A percentile compares a stretch with the other conserved stretches of the same genome.
Evolutionary conservation across 2,113 vertebrate species (phyloP).

Genomic region (Desmodus rotundus): DNA sequence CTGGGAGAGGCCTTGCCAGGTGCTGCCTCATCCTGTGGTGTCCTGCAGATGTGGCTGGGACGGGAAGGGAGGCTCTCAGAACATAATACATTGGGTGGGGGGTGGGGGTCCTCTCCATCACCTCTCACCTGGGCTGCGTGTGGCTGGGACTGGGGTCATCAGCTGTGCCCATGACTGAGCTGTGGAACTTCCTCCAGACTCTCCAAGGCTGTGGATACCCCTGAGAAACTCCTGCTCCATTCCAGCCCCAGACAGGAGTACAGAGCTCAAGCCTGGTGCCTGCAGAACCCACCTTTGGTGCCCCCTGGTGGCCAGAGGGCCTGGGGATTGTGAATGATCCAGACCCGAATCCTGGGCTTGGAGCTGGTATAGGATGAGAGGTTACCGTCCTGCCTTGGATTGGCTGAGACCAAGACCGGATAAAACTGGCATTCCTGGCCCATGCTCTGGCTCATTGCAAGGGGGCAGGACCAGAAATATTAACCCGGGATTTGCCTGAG

Average conservation of each 20-base stretch:
- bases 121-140: not conserved
- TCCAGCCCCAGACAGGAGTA: not conserved
- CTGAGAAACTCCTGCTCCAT: rapidly evolving
- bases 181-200: not conserved
- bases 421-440: not conserved
- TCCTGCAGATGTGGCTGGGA: not conserved
- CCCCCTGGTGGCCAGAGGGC: not conserved
- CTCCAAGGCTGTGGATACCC: not conserved
- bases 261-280: not conserved
- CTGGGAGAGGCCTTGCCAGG: not conserved
- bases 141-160: not conserved
- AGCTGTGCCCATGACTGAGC: not conserved
- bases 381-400: not conserved
- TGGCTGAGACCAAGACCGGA: not conserved
- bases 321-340: not conserved
- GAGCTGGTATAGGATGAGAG: too few species aligned
- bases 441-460: not conserved
- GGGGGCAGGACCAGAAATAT: not conserved
- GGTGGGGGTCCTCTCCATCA: rapidly evolving
- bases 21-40: rapidly evolving
- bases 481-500: not conserved
- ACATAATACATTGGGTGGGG: rapidly evolving
- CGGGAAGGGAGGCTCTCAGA: not conserved
- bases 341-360: too few species aligned
- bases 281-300: not conserved